Base-by-base conservation (phyloP, 2,888 invertebrate species). In the Mycalesis mineus region DNA sequence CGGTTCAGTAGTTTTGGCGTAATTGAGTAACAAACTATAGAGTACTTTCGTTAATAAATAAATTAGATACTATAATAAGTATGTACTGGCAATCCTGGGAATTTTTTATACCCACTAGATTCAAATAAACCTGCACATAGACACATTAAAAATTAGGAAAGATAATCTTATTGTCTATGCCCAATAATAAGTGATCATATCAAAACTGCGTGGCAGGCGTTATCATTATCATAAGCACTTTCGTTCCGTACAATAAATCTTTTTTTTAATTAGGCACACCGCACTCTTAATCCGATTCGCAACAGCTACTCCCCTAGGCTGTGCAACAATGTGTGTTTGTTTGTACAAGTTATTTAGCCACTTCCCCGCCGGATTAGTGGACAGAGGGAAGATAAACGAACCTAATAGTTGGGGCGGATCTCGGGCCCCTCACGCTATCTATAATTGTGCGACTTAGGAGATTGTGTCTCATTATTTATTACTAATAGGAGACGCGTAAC, bases 321-420 rank as follows among this genome's bases (percentile, higher is more conserved):
- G 87, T 84, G 75, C 77, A 74, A 78, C 77, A 77, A 78, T 77
- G 69, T 83, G 86, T 88, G 87, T 89, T 88, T 89, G 86, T 89
- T 89, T 89, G 88, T 84, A 87, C 88, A 89, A 89, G 87, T 86
- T 88, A 87, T 88, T 88, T 88, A 88, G 86, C 82, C 86, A 86
- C 88, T 86, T 88, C 86, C 88, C 88, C 78, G 80, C 69, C 82
- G 82, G 87, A 87, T 89, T 85, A 87, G 81, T 76, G 78, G 82
- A 80, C 81, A 79, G 80, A 75, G 83, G 85, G 84, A 81, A 83
- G 85, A 86, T 84, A 85, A 78, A 76, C 64, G 78, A 73, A 70
- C 75, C 82, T 87, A 88, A 88, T 85, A 78, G 78, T 67, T 78
- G 85, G 86, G 88, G 88, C 87, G 88, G 82, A 67, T 61, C 66